Conservation (phyloP, 2,113 vertebrate genomes). For the Neogale vison region DNA sequence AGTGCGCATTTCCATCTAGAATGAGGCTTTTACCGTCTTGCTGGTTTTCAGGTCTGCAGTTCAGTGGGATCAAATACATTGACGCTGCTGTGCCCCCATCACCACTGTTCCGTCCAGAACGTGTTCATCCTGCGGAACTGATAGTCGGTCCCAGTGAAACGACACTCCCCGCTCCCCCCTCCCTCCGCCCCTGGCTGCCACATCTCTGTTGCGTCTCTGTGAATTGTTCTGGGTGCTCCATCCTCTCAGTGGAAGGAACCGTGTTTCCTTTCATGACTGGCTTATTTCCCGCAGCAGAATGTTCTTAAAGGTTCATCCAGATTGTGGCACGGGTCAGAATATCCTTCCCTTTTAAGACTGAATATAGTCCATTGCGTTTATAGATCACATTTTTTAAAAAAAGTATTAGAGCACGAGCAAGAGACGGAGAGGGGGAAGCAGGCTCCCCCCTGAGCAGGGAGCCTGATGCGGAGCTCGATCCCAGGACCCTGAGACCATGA, state of each 20-base stretch:
- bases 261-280: neutral
- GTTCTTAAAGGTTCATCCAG: neutral
- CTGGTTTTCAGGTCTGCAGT: neutral
- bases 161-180: too few relatives aligned
- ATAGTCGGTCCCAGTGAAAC: neutral
- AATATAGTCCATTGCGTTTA: neutral
- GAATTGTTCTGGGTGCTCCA: neutral
- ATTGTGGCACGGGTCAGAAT: neutral
- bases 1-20: neutral
- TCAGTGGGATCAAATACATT: neutral
- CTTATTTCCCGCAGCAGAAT: neutral
- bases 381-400: neutral
- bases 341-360: neutral
- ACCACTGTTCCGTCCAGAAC: neutral
- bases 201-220: neutral
- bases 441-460: neutral
- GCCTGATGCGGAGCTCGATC: fast-evolving
- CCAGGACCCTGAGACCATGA: neutral
- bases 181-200: neutral
- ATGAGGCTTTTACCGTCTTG: neutral
- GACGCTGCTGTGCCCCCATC: neutral
- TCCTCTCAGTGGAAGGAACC: neutral
- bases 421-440: neutral
- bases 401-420: neutral
- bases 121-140: neutral